These are phyloP conservation scores for Lathronympha strigana DNA, from an alignment of 2,888 invertebrate species.

Conservation along the genomic window DNA sequence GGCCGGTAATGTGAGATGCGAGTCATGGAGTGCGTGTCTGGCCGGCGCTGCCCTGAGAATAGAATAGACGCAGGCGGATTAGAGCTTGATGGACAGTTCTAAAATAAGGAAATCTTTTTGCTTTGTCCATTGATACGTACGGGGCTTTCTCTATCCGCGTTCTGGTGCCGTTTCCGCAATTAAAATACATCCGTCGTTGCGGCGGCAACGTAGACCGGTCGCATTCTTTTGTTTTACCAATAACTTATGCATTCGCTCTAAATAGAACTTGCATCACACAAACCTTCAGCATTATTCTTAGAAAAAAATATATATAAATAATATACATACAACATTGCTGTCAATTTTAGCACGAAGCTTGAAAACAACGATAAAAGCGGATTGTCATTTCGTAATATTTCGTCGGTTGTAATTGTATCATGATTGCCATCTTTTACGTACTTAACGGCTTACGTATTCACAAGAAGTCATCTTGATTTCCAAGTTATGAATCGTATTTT, in stretches of 20 bases:
- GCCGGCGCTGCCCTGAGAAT: constrained; percentile 18
- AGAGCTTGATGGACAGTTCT: constrained; percentile 57
- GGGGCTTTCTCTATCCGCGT: constrained; percentile 54
- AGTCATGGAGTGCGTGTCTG: constrained; percentile 36
- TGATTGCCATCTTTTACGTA: constrained; percentile 38
- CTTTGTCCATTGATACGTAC: constrained; percentile 46
- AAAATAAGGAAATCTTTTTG: constrained; percentile 60
- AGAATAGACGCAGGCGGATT: constrained; percentile 28
- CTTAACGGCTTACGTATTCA: constrained; percentile 30
- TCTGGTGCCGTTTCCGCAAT: constrained; percentile 57
- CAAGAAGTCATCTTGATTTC: constrained; percentile 36
- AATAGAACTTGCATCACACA: neutral
- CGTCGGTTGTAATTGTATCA: constrained; percentile 26
- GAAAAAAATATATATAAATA: neutral
- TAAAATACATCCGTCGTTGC: constrained; percentile 42
- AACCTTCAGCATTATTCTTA: neutral
- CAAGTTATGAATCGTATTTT: constrained; percentile 40
- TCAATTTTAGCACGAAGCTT: neutral
- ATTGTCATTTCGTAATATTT: constrained; percentile 32
- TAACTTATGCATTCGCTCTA: constrained; percentile 4
- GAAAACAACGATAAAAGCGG: constrained; percentile 7
- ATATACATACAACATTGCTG: neutral
- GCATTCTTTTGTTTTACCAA: constrained; percentile 21
- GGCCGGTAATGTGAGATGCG: constrained; percentile 31
- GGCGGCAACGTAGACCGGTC: neutral